These are phyloP conservation scores for Clostera curtula DNA, from an alignment of 2,888 invertebrate species.

Conservation along the genomic window DNA sequence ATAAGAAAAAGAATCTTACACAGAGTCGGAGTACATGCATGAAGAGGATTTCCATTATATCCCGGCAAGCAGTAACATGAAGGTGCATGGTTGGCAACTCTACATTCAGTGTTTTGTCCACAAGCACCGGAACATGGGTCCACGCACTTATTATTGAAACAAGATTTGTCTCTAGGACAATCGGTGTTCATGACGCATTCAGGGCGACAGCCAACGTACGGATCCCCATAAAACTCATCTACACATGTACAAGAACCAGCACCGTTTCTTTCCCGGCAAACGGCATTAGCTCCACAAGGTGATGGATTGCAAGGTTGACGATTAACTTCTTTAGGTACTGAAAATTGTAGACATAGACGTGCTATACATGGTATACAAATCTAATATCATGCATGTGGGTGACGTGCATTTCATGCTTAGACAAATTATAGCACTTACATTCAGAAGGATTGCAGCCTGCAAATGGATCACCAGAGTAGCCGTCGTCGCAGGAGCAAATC, in stretches of 20 bases:
- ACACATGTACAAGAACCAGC: slow-evolving; percentile 86
- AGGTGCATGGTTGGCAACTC: slow-evolving; percentile 83
- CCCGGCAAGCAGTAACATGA: slow-evolving; percentile 84
- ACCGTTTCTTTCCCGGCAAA: slow-evolving; percentile 83
- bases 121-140: slow-evolving; percentile 87
- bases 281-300: slow-evolving; percentile 86
- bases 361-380: slow-evolving; percentile 23
- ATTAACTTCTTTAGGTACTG: slow-evolving; percentile 74
- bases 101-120: slow-evolving; percentile 85
- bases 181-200: slow-evolving; percentile 87
- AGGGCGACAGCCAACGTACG: slow-evolving; percentile 86
- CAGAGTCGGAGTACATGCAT: slow-evolving; percentile 76
- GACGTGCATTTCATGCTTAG: slow-evolving; percentile 3
- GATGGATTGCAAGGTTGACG: slow-evolving; percentile 84
- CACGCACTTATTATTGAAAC: slow-evolving; percentile 85
- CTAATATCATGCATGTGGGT: slow-evolving; percentile 8
- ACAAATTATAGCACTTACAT: slow-evolving; percentile 53
- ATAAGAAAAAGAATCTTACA: slow-evolving; percentile 73
- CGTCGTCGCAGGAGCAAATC: slow-evolving; percentile 81
- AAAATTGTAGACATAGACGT: slow-evolving; percentile 40
- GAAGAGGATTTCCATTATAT: slow-evolving; percentile 82
- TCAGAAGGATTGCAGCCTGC: slow-evolving; percentile 79
- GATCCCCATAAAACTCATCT: slow-evolving; percentile 84
- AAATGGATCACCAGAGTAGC: slow-evolving; percentile 88
- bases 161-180: slow-evolving; percentile 81